Evolutionary conservation across 2,113 vertebrate genomes (phyloP), one percentile per base, ranked within the genome.

Genomic region (Bagarius yarrelli): DNA sequence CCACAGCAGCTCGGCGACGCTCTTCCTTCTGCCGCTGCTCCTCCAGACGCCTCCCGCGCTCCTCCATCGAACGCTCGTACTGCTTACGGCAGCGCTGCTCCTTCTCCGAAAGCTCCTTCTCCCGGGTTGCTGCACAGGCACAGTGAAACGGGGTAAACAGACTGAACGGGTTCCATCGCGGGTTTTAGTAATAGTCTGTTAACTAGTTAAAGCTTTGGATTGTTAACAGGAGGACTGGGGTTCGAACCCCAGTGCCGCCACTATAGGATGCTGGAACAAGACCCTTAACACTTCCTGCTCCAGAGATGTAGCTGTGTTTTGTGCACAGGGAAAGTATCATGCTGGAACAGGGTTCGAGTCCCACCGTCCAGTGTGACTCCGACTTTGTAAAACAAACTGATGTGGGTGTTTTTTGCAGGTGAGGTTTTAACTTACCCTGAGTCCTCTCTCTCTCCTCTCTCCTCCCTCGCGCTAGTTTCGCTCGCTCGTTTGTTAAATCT

Each of bases 1-100:
- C 95, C 11, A 95, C 96, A 0, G 96, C 95, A 1, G 91, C 93
- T 83, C 94, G 92, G 73, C 96, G 95, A 83, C 92, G 92, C 70
- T 94, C 90, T 81, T 97, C 96, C 64, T 93, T 92, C 87, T 92
- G 93, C 21, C 91, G 90, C 86, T 96, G 96, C 47, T 95, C 94
- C 86, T 96, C 95, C 89, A 98, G 86, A 78, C 93, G 96, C 88
- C 91, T 93, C 89, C 94, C 95, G 40, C 96, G 87, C 85, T 98
- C 95, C 83, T 96, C 94, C 0, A 95, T 87, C 50, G 93, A 90
- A 80, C 94, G 96, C 83, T 96, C 95, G 83, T 97, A 94, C 56
- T 96, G 96, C 87, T 95, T 91, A 83, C 93, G 94, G 2, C 89
- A 92, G 11, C 96, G 94, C 3, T 90, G 94, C 86, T 98, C 94